A percentile compares a stretch with the other conserved stretches of the same genome.
These are phyloP conservation scores for Clytia hemisphaerica DNA, from an alignment of 30 jellyfish, hydroid and myxozoan genomes.

Conservation along the genomic window DNA sequence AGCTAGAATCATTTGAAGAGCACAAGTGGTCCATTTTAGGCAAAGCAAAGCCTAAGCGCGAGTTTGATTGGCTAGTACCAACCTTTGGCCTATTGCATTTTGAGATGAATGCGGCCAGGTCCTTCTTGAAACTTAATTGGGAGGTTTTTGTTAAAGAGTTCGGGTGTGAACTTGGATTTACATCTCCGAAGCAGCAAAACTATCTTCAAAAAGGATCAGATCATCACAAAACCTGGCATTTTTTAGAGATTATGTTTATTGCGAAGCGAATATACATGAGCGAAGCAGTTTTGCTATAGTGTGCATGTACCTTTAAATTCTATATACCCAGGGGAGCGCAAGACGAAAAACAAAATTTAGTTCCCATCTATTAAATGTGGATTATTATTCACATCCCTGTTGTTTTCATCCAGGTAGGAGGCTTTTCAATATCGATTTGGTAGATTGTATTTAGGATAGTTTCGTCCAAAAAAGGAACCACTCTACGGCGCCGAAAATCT, in stretches of 20 bases:
- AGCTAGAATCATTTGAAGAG: neutral
- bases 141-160: neutral
- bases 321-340: too few species aligned
- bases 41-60: neutral
- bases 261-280: too few species aligned
- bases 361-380: too few species aligned
- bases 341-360: too few species aligned
- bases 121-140: conserved; percentile 20
- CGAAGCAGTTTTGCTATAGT: too few species aligned
- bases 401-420: too few species aligned
- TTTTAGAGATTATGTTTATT: conserved; percentile 9
- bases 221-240: conserved; percentile 38
- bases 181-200: neutral
- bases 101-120: conserved; percentile 18
- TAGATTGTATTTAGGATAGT: too few species aligned
- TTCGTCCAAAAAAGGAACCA: too few species aligned
- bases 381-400: too few species aligned
- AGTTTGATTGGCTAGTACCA: conserved; percentile 31
- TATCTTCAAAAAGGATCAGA: conserved; percentile 12
- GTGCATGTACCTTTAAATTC: too few species aligned
- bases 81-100: conserved; percentile 6
- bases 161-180: neutral
- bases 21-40: conserved; percentile 6
- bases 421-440: too few species aligned
- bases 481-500: too few species aligned